These are phyloP conservation scores for Aix galericulata DNA, from an alignment of 2,113 vertebrate genomes.

Conservation along the genomic window DNA sequence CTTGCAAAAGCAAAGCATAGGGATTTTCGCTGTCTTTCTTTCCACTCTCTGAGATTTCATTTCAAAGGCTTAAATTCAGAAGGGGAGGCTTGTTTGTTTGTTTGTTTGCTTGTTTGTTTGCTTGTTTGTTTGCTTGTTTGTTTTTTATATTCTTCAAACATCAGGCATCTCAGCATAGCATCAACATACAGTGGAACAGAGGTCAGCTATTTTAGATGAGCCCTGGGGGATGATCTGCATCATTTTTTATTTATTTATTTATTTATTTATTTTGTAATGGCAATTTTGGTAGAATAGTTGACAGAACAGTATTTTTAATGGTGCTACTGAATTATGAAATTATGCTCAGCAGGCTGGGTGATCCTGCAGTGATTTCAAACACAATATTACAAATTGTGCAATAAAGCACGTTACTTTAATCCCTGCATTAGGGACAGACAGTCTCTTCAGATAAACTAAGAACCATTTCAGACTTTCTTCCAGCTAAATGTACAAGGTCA, in stretches of 20 bases:
- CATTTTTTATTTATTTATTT: not conserved
- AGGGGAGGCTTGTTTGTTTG: accelerated
- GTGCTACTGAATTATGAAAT: conserved; percentile 11
- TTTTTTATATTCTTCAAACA: not conserved
- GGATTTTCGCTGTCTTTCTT: not conserved
- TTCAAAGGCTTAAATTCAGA: not conserved
- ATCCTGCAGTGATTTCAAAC: not conserved
- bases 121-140: too few species aligned
- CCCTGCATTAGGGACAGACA: not conserved
- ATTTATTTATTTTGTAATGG: not conserved
- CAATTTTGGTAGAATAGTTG: not conserved
- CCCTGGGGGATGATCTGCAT: not conserved
- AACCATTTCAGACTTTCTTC: not conserved
- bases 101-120: accelerated
- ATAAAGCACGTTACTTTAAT: not conserved
- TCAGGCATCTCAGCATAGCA: not conserved
- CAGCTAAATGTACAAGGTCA: not conserved
- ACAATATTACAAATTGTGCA: not conserved
- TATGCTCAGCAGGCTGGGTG: not conserved
- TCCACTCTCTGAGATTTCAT: not conserved
- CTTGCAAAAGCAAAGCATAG: not conserved
- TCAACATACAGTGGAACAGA: not conserved
- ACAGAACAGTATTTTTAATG: conserved; percentile 11
- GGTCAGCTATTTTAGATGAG: not conserved
- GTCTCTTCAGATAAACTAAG: not conserved